Evolutionary conservation across 2,888 invertebrate genomes (phyloP), one percentile per base, ranked within the genome.

Genomic region (Melieria picta): DNA sequence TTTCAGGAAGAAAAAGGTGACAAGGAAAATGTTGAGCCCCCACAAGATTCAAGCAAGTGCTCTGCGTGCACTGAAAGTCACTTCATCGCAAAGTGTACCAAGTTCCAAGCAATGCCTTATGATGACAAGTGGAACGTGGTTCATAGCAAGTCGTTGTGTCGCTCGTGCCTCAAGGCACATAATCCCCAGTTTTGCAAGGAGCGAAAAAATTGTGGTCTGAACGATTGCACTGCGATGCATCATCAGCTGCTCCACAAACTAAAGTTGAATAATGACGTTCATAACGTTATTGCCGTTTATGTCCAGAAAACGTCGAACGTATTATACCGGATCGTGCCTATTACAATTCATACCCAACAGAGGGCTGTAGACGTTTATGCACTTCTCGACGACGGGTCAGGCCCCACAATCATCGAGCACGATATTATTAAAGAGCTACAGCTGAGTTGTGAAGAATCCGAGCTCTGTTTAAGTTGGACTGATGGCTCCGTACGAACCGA

Each of bases 401-500:
- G 71, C 3, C 67, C 69, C 1, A 75, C 73, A 1, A 16, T 74
- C 30, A 71, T 68, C 13, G 72, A 74, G 9, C 30, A 63, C 9
- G 63, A 62, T 46, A 13, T 69, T 5, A 5, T 69, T 7, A 45
- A 63, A n/a, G 10, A 57, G 7, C 30, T 69, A n/a, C 56, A 69
- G 30, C 5, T 56, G 42, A 56, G 30, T n/a, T 64, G 69, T n/a
- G 43, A 48, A 30, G 30, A 63, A 65, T 64, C 45, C 11, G 68
- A 71, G 9, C 63, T 71, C 16, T 73, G 71, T 68, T 64, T 69
- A 2, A 64, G 65, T 7, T 73, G 72, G 70, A 72, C 71, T 13
- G 75, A 75, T 63, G 67, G 71, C n/a, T 69, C 69, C 4, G 9
- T 75, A 5, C 69, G 74, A 9, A 11, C 48, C 10, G 71, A 74